Percentiles rank a stretch among this genome's conserved stretches.
Evolutionary conservation across 1,140 invertebrate genomes (phyloP).

Genomic region (Dinothrombium tinctorium): DNA sequence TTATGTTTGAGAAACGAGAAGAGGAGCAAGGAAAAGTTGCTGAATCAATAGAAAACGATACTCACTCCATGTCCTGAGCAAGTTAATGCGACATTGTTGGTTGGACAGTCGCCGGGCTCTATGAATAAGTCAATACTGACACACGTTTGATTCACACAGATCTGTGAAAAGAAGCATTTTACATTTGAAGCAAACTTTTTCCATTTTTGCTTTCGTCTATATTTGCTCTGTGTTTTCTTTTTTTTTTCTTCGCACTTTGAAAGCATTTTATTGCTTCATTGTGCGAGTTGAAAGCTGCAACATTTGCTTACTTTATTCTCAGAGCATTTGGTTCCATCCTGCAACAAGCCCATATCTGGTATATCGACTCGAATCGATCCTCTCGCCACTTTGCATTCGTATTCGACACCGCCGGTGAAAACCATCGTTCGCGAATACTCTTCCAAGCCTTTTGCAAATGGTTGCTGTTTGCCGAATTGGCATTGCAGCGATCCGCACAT

Average conservation of each 20-base stretch:
- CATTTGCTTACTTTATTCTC: constrained; percentile 54
- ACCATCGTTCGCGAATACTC: constrained; percentile 60
- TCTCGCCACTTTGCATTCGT: constrained; percentile 67
- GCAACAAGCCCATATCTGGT: constrained; percentile 46
- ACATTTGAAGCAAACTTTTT: too few relatives aligned
- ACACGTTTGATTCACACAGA: constrained; percentile 81
- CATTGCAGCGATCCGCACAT: constrained; percentile 72
- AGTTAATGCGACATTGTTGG: constrained; percentile 56
- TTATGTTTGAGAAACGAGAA: too few relatives aligned
- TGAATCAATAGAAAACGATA: too few relatives aligned
- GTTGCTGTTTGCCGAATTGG: constrained; percentile 50
- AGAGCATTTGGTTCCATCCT: constrained; percentile 72
- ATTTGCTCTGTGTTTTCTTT: too few relatives aligned
- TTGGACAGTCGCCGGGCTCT: constrained; percentile 61
- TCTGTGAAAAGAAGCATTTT: constrained; percentile 24
- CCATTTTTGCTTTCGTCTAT: too few relatives aligned
- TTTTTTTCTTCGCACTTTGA: too few relatives aligned
- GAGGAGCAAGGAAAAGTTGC: too few relatives aligned
- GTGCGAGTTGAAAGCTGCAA: too few relatives aligned
- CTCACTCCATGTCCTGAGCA: constrained; percentile 82
- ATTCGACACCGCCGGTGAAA: constrained; percentile 55
- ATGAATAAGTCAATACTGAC: constrained; percentile 51
- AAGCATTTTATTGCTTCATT: too few relatives aligned
- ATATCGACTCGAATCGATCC: constrained; percentile 36
- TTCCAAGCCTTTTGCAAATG: constrained; percentile 36